These are phyloP conservation scores for Natrix natrix DNA, from an alignment of 2,797 vertebrate species.

Conservation along the genomic window DNA sequence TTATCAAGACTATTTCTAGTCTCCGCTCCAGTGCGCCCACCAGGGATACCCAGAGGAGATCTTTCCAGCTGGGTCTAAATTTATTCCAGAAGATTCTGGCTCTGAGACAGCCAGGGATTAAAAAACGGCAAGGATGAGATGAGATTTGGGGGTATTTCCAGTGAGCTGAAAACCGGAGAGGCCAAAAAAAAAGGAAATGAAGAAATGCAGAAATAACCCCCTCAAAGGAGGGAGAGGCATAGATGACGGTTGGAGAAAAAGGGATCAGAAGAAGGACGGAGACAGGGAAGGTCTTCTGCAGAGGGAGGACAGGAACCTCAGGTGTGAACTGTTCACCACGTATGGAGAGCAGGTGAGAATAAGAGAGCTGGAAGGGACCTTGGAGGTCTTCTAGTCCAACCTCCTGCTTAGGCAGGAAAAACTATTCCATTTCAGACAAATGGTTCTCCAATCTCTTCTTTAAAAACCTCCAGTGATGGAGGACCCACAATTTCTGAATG, in stretches of 20 bases:
- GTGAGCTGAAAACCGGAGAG: background rate
- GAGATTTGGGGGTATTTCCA: too few relatives aligned
- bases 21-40: too few relatives aligned
- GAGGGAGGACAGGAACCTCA: rapidly evolving
- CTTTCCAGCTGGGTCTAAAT: background rate
- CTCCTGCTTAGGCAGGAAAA: too few relatives aligned
- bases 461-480: too few relatives aligned
- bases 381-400: too few relatives aligned
- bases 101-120: background rate
- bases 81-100: background rate
- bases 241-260: too few relatives aligned
- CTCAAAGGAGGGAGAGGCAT: background rate
- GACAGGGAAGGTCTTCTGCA: background rate
- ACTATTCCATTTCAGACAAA: too few relatives aligned
- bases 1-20: rapidly evolving
- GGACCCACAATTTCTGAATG: too few relatives aligned
- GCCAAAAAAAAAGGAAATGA: too few relatives aligned
- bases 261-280: background rate
- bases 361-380: too few relatives aligned
- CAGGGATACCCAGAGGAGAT: background rate
- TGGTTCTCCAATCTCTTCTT: too few relatives aligned
- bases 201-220: background rate
- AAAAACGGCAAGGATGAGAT: background rate
- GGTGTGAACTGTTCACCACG: rapidly evolving
- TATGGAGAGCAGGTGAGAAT: rapidly evolving